Conservation (phyloP, 2,797 vertebrate genomes). For the Acomys russatus region DNA sequence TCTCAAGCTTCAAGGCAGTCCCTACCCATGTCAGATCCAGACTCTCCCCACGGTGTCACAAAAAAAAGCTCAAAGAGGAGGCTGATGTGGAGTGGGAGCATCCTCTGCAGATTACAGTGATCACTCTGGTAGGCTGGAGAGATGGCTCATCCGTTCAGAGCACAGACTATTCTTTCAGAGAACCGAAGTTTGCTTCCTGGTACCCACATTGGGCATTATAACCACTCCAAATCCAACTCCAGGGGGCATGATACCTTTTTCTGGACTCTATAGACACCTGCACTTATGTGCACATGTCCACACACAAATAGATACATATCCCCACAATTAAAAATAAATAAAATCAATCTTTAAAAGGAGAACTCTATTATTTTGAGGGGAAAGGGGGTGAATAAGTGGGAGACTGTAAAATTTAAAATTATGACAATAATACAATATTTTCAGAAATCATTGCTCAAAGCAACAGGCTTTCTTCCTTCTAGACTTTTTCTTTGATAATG, state of each 20-base stretch:
- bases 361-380: not conserved
- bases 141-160: not conserved
- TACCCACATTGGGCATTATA: not conserved
- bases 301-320: not conserved
- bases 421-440: slow-evolving; percentile 35
- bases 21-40: not conserved
- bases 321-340: not conserved
- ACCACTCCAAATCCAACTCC: not conserved
- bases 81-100: not conserved
- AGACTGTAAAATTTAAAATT: slow-evolving; percentile 59
- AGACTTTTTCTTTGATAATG: slow-evolving; percentile 50
- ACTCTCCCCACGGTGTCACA: not conserved
- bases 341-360: not conserved
- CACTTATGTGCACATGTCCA: not conserved
- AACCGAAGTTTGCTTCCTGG: not conserved
- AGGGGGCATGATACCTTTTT: not conserved
- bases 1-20: not conserved
- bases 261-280: not conserved
- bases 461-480: slow-evolving; percentile 6
- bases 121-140: not conserved
- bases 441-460: slow-evolving; percentile 44
- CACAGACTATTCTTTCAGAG: not conserved
- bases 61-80: not conserved
- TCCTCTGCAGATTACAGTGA: not conserved
- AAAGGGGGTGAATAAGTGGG: not conserved